A percentile compares a stretch with the other conserved stretches of the same genome.
These are phyloP conservation scores for Fukomys damarensis DNA, from an alignment of 2,113 vertebrate genomes.

Conservation along the genomic window DNA sequence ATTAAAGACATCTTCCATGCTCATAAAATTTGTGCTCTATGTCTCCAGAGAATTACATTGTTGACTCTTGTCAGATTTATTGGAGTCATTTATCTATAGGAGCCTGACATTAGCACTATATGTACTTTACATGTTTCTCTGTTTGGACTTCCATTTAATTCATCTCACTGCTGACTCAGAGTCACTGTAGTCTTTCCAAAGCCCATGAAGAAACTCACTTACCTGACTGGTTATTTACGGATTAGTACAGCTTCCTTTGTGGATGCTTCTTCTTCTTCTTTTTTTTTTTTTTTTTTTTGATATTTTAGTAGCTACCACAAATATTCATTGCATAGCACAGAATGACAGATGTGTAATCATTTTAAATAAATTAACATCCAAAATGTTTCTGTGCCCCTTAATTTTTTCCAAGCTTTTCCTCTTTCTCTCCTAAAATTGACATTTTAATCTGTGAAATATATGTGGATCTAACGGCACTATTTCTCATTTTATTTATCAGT, in stretches of 20 bases:
- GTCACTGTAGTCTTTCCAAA: background rate
- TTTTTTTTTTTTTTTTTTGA: background rate
- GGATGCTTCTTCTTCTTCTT: background rate
- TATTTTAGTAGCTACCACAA: background rate
- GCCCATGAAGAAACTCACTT: background rate
- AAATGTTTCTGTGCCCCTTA: background rate
- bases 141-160: background rate
- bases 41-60: background rate
- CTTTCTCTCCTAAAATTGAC: background rate
- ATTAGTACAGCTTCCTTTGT: background rate
- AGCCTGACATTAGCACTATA: background rate
- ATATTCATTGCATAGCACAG: background rate
- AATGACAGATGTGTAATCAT: background rate
- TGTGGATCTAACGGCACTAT: background rate
- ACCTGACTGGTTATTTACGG: background rate
- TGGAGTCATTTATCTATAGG: background rate
- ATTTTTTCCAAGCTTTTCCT: constrained; percentile 20
- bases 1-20: background rate
- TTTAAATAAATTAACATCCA: background rate
- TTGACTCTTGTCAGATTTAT: background rate
- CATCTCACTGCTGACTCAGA: background rate
- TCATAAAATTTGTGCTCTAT: background rate
- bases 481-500: background rate
- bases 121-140: background rate
- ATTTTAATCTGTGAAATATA: constrained; percentile 6